These are phyloP conservation scores for Spea multiplicata DNA, from an alignment of 2,113 vertebrate genomes.

Conservation along the genomic window DNA sequence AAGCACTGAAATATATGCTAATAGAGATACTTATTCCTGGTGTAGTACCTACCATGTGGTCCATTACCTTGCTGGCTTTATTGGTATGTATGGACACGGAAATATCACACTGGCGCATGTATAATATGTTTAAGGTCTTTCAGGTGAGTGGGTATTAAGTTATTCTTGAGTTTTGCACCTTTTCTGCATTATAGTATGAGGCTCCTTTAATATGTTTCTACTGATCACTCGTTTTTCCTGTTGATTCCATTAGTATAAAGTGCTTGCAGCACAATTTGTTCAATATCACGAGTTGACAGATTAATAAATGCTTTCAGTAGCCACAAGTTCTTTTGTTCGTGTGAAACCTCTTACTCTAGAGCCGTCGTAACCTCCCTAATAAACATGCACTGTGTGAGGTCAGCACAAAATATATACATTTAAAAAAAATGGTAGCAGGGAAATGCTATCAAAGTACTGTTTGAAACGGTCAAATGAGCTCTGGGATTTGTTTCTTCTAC, in stretches of 20 bases:
- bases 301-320: constrained; percentile 3
- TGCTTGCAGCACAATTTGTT: not conserved
- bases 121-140: too few species aligned
- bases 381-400: not conserved
- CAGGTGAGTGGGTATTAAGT: too few species aligned
- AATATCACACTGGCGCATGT: too few species aligned
- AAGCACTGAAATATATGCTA: too few species aligned
- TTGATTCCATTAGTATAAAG: constrained; percentile 5
- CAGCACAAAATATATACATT: not conserved
- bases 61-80: too few species aligned
- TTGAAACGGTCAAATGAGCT: not conserved
- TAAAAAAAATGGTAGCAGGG: not conserved
- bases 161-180: too few species aligned
- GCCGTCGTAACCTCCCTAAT: not conserved
- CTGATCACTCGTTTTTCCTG: not conserved
- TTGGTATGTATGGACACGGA: too few species aligned
- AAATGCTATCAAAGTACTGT: not conserved
- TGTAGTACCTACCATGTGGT: too few species aligned
- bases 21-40: too few species aligned
- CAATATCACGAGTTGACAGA: not conserved
- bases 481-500: not conserved
- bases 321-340: constrained; percentile 1
- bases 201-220: not conserved
- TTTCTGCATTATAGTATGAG: not conserved
- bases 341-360: not conserved